phyloP scores from a whole-genome alignment of 1,140 invertebrate genomes.

The Tetramorium alpestre region DNA sequence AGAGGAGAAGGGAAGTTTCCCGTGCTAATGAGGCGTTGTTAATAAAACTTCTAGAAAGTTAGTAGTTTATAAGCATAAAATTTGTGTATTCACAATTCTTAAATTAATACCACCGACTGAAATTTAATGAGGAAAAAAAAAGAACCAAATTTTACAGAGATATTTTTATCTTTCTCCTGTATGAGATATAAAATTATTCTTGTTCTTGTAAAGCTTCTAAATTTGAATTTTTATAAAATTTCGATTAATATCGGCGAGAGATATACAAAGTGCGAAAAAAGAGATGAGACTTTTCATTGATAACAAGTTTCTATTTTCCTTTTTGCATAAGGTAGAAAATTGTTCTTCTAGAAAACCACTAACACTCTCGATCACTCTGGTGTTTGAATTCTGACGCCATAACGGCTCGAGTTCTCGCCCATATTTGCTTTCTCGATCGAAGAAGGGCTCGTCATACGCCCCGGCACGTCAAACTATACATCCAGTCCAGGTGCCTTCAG shows the following conservation, averaged over 20 bases:
- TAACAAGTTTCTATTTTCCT: constrained; percentile 19
- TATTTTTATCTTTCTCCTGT: neutral
- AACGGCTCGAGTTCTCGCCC: constrained; percentile 15
- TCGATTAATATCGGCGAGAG: neutral
- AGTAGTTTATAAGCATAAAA: neutral
- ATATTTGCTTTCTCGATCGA: constrained; percentile 47
- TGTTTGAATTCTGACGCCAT: constrained; percentile 45
- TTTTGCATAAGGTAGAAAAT: neutral
- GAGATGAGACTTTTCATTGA: neutral
- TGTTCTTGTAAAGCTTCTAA: neutral
- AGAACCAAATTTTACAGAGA: neutral
- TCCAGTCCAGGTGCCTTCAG: constrained; percentile 34
- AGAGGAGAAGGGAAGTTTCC: constrained; percentile 18
- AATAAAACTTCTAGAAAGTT: constrained; percentile 32
- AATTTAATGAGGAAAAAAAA: neutral
- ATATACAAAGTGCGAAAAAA: neutral
- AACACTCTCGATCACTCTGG: neutral
- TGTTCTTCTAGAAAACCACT: constrained; percentile 6
- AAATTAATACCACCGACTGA: neutral
- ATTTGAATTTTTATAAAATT: neutral
- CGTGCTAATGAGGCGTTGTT: constrained; percentile 47
- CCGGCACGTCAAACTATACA: constrained; percentile 37
- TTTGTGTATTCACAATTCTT: neutral
- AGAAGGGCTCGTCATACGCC: constrained; percentile 31
- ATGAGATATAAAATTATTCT: neutral